Percentiles rank a stretch among this genome's conserved stretches.
Conservation (phyloP, 2,888 invertebrate genomes). For the Diadromus collaris region DNA sequence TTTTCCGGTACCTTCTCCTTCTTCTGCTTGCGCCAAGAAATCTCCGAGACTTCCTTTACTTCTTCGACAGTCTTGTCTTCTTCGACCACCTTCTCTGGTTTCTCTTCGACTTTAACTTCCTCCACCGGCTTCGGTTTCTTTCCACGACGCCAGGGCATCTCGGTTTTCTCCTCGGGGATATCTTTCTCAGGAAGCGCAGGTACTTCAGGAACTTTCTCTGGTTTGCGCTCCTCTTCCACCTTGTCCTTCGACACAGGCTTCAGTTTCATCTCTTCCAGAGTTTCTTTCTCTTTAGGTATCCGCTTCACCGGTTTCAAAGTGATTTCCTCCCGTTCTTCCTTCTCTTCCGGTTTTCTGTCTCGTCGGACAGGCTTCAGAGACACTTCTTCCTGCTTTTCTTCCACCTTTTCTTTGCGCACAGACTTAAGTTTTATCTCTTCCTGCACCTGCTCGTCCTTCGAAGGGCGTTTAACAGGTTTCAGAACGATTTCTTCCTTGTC, state of each 20-base stretch:
- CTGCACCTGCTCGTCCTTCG: constrained; percentile 68
- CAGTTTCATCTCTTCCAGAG: constrained; percentile 76
- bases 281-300: constrained; percentile 75
- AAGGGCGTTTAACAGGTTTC: constrained; percentile 71
- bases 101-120: constrained; percentile 40
- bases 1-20: constrained; percentile 62
- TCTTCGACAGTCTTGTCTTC: constrained; percentile 44
- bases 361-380: constrained; percentile 67
- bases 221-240: constrained; percentile 46
- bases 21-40: constrained; percentile 58
- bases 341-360: constrained; percentile 67
- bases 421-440: constrained; percentile 72
- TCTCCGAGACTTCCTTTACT: constrained; percentile 52
- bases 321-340: constrained; percentile 65
- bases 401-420: constrained; percentile 70
- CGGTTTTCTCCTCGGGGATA: constrained; percentile 48
- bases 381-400: constrained; percentile 63
- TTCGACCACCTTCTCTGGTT: constrained; percentile 53
- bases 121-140: constrained; percentile 42
- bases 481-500: constrained; percentile 68
- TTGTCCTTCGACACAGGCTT: constrained; percentile 67
- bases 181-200: constrained; percentile 38
- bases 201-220: constrained; percentile 53
- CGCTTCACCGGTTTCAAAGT: constrained; percentile 64
- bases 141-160: constrained; percentile 44